Evolutionary conservation across 2,888 invertebrate species (phyloP), one percentile per base, ranked within the genome.

Genomic region (Hypsopygia costalis): DNA sequence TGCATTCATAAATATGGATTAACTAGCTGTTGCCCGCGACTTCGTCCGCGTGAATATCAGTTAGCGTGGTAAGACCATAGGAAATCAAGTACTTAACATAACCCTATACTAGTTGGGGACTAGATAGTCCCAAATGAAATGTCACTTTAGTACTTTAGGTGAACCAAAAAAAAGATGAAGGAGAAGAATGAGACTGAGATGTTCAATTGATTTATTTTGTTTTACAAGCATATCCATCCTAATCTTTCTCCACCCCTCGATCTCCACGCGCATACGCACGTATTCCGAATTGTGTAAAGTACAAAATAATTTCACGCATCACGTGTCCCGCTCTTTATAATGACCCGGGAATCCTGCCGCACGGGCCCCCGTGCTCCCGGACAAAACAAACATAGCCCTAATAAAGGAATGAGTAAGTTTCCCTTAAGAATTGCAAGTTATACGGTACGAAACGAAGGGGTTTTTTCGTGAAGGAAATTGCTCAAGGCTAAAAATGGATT

Each of bases 301-400:
- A 87, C 86, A 70, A 88, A 87, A 88, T 88, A 86, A 88, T 88
- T 88, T 88, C 87, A 88, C 88, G 88, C 85, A 83, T 86, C 87
- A 85, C 82, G 77, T 86, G 86, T 67, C 70, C 59, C 69, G 75
- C 65, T 72, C 63, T 67, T 73, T 64, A 81, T 87, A 88, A 87
- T 86, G 85, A 86, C 85, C 83, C 78, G 71, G 66, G 71, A 69
- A 64, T 66, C 69, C 68, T 3, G 16, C 16, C 55, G 51, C n/a
- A n/a, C n/a, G n/a, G n/a, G n/a, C 55, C 54, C 55, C 61, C 69
- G 65, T 59, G 57, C 55, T 41, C 65, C 65, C 62, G 70, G 64
- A 65, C 79, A 78, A 74, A 83, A 76, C 78, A 85, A 86, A 86
- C 72, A 82, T 58, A 49, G 46, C 62, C 61, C 55, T 80, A 80